Base-by-base conservation (phyloP, 2,888 invertebrate species). In the Acleris cristana region DNA sequence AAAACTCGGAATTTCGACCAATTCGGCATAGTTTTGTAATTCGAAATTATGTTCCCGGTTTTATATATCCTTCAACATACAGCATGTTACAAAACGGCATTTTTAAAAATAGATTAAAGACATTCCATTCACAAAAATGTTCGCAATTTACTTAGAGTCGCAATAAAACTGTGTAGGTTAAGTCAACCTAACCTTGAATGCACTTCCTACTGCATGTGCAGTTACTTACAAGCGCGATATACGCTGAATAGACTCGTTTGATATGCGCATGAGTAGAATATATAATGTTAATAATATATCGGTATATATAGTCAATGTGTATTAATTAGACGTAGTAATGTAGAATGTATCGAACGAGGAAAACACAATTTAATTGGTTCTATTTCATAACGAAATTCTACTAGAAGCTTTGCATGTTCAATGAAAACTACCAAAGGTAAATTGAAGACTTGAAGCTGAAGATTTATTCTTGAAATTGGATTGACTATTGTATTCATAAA, bases 121-220 rank as follows among this genome's bases (percentile, higher is more conserved):
- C 16, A 44, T 57, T 26, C 40, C 57, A 57, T 57, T 52, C 58
- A 64, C 53, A 45, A 19, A 45, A 48, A 30, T 44, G 16, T 12
- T 40, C 14, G 14, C 14, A 3, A 40, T 14, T 40, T 40, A 40
- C 40, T 12, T 40, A 40, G 14, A 14, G 34, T 34, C 34, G 19
- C 19, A 12, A 19, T 12, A 30, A 26, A 40, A 19, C 12, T 34
- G n/a, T 19, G 60, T 48, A 10, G 45, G 6, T 12, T 34, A 57
- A 1, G 4, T 7, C 34, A 61, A 26, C 48, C 3, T 12, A 49
- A 44, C 68, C 64, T 68, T 68, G 64, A 56, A 51, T 68, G 64
- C 55, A 68, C 54, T 68, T 68, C 68, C 23, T 51, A 57, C 21
- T 34, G 30, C 48, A 45, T 52, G 44, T 40, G 18, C 14, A 14